Evolutionary conservation across 1,140 invertebrate species (phyloP).

Genomic region (Manduca sexta): DNA sequence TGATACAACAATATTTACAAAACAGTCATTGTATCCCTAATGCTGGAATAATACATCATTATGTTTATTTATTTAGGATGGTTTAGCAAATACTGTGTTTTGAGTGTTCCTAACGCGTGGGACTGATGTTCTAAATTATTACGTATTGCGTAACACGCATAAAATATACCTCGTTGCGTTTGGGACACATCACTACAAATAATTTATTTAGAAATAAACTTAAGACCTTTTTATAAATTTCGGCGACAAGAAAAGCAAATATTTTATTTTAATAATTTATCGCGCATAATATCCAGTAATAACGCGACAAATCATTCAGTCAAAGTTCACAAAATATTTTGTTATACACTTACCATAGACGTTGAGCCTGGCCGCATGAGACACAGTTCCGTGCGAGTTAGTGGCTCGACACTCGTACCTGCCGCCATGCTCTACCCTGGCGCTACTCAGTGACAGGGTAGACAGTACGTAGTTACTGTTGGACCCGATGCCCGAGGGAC

Average conservation of each 20-base stretch:
- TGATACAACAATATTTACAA: slow-evolving; percentile 13
- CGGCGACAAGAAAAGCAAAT: no score
- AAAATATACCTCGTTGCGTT: no score
- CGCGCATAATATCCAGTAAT: no score
- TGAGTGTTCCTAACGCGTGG: no score
- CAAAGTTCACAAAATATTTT: not conserved
- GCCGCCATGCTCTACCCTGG: slow-evolving; percentile 85
- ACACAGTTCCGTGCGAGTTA: slow-evolving; percentile 81
- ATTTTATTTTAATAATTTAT: no score
- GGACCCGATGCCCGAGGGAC: slow-evolving; percentile 40
- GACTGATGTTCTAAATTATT: no score
- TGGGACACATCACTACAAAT: no score
- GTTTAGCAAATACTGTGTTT: slow-evolving; percentile 1
- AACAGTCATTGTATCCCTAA: slow-evolving; percentile 9
- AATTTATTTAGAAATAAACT: no score
- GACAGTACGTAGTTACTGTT: slow-evolving; percentile 53
- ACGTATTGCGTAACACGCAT: no score
- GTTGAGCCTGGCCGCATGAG: slow-evolving; percentile 84
- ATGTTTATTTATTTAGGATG: slow-evolving; percentile 16
- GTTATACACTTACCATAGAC: slow-evolving; percentile 84
- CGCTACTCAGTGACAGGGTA: slow-evolving; percentile 66
- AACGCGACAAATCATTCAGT: not conserved
- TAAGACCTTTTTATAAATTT: no score
- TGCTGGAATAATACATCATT: slow-evolving; percentile 11
- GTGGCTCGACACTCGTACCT: slow-evolving; percentile 86